phyloP scores from a whole-genome alignment of 2,797 vertebrate genomes.

The Galaxias olidus region DNA sequence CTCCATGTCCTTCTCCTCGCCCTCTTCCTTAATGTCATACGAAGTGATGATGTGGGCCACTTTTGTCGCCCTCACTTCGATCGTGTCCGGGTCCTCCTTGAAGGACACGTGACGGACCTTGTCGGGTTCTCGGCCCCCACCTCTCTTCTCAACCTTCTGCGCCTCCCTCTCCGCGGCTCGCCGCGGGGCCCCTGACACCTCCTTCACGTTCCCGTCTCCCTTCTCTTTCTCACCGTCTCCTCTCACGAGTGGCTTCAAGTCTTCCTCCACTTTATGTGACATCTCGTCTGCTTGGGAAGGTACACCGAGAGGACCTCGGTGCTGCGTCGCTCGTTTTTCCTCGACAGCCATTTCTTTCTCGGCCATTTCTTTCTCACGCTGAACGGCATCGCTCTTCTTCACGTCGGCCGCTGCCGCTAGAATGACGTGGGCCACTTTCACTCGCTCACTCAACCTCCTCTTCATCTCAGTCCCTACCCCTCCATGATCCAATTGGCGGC shows the following conservation, averaged over 20 bases:
- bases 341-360: no score
- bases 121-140: neutral
- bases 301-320: no score
- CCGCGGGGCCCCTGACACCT: neutral
- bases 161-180: neutral
- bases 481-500: no score
- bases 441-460: neutral
- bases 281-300: no score
- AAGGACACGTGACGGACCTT: neutral
- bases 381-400: neutral
- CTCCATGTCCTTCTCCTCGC: neutral
- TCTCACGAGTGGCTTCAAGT: slow-evolving; percentile 3
- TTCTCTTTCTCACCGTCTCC: slow-evolving; percentile 14
- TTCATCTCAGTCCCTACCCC: neutral
- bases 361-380: no score
- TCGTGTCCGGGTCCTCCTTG: neutral
- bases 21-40: neutral
- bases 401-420: neutral
- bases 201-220: slow-evolving; percentile 9
- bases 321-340: no score
- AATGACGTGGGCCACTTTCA: no score
- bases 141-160: slow-evolving; percentile 2
- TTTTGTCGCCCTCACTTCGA: neutral
- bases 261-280: no score
- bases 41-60: neutral